These are phyloP conservation scores for Meteorus colon DNA, from an alignment of 2,888 invertebrate species.

Conservation along the genomic window DNA sequence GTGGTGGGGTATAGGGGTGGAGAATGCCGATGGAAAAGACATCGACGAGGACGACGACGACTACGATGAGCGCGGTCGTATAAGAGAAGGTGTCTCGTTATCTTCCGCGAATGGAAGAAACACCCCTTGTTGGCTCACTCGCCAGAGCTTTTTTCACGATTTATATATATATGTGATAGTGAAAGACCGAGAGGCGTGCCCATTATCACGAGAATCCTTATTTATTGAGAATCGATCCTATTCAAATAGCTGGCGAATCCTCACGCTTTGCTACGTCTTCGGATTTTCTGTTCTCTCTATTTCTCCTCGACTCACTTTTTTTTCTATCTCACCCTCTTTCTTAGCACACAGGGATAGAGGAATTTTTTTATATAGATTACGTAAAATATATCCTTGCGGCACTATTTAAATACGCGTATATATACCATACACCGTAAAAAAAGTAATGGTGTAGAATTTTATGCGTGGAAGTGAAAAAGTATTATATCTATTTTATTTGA, in stretches of 20 bases:
- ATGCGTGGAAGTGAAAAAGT: no score
- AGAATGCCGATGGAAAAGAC: conserved; percentile 26
- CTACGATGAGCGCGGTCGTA: conserved; percentile 12
- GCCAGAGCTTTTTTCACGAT: conserved; percentile 25
- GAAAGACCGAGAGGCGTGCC: conserved; percentile 51
- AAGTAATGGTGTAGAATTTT: no score
- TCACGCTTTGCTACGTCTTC: conserved; percentile 46
- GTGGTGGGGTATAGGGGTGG: neutral
- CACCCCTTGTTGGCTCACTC: conserved; percentile 48
- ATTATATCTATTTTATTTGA: no score
- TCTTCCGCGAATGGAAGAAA: conserved; percentile 62
- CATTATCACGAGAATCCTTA: conserved; percentile 68
- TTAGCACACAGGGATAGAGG: neutral
- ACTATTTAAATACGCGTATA: no score
- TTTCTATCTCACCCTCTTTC: conserved; percentile 2
- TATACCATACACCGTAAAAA: no score
- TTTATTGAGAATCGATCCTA: conserved; percentile 68
- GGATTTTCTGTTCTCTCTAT: conserved; percentile 27
- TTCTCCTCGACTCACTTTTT: conserved; percentile 26
- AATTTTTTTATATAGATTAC: conserved; percentile 12
- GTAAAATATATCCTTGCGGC: neutral
- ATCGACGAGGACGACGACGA: conserved; percentile 20
- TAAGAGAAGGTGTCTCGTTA: conserved; percentile 61
- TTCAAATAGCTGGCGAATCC: conserved; percentile 60
- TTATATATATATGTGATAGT: conserved; percentile 7